phyloP scores from a whole-genome alignment of 2,113 vertebrate species.

The Catharus bicknelli region DNA sequence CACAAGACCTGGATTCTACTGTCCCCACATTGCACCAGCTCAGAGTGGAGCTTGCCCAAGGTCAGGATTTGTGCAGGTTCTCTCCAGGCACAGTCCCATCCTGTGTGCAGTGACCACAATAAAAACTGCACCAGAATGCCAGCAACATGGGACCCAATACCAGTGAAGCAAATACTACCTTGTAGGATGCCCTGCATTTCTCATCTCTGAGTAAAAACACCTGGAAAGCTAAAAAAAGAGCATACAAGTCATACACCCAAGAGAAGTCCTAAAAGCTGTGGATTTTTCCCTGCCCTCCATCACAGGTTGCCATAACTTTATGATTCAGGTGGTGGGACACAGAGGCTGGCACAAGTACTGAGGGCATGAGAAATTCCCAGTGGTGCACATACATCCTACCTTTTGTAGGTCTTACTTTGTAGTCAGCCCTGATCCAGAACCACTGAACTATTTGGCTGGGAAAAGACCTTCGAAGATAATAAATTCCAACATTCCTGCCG shows the following conservation, averaged over 20 bases:
- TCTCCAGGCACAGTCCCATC: background rate
- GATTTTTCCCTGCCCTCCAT: background rate
- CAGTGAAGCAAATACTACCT: background rate
- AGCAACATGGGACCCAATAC: fast-evolving
- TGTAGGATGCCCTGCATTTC: background rate
- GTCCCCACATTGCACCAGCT: background rate
- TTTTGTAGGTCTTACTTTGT: background rate
- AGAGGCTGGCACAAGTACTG: background rate
- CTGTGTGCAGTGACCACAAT: background rate
- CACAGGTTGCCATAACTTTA: background rate
- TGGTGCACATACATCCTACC: fast-evolving
- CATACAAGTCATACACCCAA: fast-evolving
- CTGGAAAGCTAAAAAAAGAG: background rate
- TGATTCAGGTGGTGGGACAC: background rate
- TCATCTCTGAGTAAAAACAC: background rate
- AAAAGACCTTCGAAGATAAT: background rate
- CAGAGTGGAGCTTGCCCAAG: fast-evolving
- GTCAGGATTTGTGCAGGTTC: fast-evolving
- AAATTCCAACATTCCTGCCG: fast-evolving
- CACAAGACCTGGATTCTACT: background rate
- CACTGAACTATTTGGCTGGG: background rate
- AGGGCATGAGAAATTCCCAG: background rate
- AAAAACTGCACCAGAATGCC: background rate
- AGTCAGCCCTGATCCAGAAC: background rate
- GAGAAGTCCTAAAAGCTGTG: background rate